Evolutionary conservation across 2,888 invertebrate species (phyloP), one percentile per base, ranked within the genome.

Genomic region (Bembecia ichneumoniformis): DNA sequence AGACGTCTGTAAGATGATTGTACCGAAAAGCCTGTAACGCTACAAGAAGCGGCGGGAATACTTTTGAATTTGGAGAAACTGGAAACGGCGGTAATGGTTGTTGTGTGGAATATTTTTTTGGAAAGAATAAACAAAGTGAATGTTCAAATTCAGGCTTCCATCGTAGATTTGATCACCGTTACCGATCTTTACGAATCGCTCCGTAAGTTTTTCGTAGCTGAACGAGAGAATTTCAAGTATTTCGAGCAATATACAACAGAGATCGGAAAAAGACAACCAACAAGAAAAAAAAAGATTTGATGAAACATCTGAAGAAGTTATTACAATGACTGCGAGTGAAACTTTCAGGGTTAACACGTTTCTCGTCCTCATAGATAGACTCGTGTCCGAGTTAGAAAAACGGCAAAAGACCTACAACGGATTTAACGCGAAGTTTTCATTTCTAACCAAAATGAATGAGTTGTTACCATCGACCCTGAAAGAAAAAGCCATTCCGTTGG

Each of bases 111-210:
- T 57, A 48, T 52, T 54, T 45, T 63, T 55, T 59, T 45, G 53
- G 57, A 63, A 55, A 54, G 52, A 52, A 50, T 47, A 49, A 51
- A 50, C 20, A 49, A 48, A 54, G 44, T 46, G 46, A 52, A 43
- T 47, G 36, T 48, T 58, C 52, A 57, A 55, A 55, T 61, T 55
- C 58, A 56, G 57, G 43, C 51, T 52, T 57, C 51, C 17, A 52
- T 50, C 44, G 51, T 57, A 56, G 57, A 58, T 58, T 57, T 58
- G 50, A 54, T 58, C 40, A 55, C 55, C 35, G 57, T 56, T 49
- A 47, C 53, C 48, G 58, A 61, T 58, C 57, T 58, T 54, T 59
- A 63, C 49, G 60, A 55, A 59, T 60, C 57, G 35, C 51, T 63
- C 46, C n/a, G 48, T 35, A 51, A 59, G 54, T 59, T 59, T 59